A percentile compares a stretch with the other conserved stretches of the same genome.
Conservation (phyloP, 2,113 vertebrate species). For the Phaethornis superciliosus region DNA sequence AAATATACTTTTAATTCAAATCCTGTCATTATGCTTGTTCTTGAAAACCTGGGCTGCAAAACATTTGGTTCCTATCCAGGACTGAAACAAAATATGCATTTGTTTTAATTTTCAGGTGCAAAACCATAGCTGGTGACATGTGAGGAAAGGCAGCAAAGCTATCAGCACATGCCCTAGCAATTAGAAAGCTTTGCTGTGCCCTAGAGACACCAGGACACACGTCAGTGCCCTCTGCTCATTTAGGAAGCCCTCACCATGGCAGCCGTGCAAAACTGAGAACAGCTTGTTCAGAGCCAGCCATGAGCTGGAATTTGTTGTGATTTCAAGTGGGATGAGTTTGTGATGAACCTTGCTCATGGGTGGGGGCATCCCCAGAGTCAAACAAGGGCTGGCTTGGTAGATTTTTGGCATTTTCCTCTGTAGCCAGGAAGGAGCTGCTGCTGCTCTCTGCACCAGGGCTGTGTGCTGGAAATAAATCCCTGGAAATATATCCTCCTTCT, state of each 20-base stretch:
- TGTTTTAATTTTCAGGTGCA: neutral
- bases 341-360: neutral
- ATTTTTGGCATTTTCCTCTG: neutral
- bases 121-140: neutral
- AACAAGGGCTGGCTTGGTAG: neutral
- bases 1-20: neutral
- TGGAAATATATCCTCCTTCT: neutral
- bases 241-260: neutral
- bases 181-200: neutral
- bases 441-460: neutral
- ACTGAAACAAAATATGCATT: neutral
- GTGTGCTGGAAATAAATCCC: neutral
- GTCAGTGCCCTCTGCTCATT: neutral
- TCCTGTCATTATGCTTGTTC: neutral
- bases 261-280: neutral
- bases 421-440: neutral
- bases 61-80: neutral
- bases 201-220: neutral
- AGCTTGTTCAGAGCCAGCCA: neutral
- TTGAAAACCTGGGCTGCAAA: neutral
- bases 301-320: neutral
- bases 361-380: neutral
- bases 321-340: neutral
- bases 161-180: neutral
- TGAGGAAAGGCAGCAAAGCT: neutral